Conservation (phyloP, 1,140 invertebrate genomes). For the Meloidogyne exigua region DNA sequence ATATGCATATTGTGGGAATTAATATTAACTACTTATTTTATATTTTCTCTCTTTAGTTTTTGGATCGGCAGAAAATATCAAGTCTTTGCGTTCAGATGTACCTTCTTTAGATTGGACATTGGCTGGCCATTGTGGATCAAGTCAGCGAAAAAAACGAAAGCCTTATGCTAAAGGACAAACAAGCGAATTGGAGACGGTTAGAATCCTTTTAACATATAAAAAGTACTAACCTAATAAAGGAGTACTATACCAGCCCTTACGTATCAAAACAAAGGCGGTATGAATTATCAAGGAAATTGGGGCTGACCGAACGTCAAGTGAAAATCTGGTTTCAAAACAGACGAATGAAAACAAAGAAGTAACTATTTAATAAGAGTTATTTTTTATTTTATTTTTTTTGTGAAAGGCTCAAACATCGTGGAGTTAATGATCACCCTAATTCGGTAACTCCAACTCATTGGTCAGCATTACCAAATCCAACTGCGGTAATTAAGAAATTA, state of each 20-base stretch:
- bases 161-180: slow-evolving; percentile 95
- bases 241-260: slow-evolving; percentile 92
- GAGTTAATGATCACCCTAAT: background rate
- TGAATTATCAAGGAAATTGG: slow-evolving; percentile 87
- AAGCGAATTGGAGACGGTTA: slow-evolving; percentile 78
- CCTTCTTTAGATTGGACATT: slow-evolving; percentile 87
- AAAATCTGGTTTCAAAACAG: slow-evolving; percentile 64
- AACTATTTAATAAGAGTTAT: background rate
- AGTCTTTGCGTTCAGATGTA: slow-evolving; percentile 38
- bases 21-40: slow-evolving; percentile 5
- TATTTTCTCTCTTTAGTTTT: background rate
- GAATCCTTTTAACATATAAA: background rate
- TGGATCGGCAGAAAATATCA: background rate
- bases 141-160: slow-evolving; percentile 84
- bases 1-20: background rate
- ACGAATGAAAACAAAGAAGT: slow-evolving; percentile 39
- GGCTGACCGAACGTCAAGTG: slow-evolving; percentile 91
- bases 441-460: background rate
- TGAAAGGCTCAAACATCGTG: background rate
- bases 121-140: slow-evolving; percentile 72
- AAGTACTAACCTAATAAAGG: slow-evolving; percentile 67
- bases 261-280: slow-evolving; percentile 94
- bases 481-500: background rate
- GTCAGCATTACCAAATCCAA: background rate
- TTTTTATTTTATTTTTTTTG: background rate